phyloP scores from a whole-genome alignment of 2,113 vertebrate genomes.

The Beaufortia kweichowensis region DNA sequence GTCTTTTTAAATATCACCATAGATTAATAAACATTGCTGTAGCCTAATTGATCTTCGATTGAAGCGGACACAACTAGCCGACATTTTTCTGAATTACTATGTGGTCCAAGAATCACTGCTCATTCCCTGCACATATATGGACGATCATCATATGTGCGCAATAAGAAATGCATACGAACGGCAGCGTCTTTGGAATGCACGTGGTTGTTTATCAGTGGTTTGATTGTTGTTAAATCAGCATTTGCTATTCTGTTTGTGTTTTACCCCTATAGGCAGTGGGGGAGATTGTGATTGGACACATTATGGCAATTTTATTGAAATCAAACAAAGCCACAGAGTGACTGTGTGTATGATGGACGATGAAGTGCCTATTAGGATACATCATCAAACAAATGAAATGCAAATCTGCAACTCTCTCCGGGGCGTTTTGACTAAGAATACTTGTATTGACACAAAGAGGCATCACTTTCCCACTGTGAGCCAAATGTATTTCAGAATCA shows the following conservation, averaged over 20 bases:
- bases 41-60: slow-evolving; percentile 39
- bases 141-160: no score
- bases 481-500: slow-evolving; percentile 22
- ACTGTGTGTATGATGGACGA: slow-evolving; percentile 15
- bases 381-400: slow-evolving; percentile 43
- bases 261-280: slow-evolving; percentile 8
- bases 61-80: neutral
- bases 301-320: slow-evolving; percentile 36
- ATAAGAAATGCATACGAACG: neutral
- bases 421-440: slow-evolving; percentile 27
- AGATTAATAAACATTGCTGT: slow-evolving; percentile 29
- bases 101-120: neutral
- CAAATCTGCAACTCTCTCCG: slow-evolving; percentile 13
- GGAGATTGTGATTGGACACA: slow-evolving; percentile 20
- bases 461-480: slow-evolving; percentile 25
- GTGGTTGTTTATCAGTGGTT: slow-evolving; percentile 12
- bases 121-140: neutral
- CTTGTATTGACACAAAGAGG: slow-evolving; percentile 11
- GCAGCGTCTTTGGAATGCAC: neutral
- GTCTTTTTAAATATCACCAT: slow-evolving; percentile 26
- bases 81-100: slow-evolving; percentile 15
- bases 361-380: slow-evolving; percentile 25
- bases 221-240: neutral
- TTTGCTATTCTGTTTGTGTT: neutral
- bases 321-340: slow-evolving; percentile 19